phyloP scores from a whole-genome alignment of 35 echinoderm and acorn worm genomes.

The Lytechinus pictus region DNA sequence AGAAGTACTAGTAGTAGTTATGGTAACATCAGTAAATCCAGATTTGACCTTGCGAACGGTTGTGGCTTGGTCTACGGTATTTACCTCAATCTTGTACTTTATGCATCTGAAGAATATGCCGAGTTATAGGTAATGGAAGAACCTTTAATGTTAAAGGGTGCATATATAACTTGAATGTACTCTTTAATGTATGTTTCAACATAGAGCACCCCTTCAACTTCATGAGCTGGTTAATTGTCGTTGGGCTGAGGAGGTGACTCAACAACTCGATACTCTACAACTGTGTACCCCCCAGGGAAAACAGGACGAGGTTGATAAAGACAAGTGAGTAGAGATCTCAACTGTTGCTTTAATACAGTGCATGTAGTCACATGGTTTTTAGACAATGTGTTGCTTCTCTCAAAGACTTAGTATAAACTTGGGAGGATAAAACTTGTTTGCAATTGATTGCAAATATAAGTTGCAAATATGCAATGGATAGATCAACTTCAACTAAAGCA shows the following conservation, averaged over 20 bases:
- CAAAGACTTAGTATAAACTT: too few relatives aligned
- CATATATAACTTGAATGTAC: neutral
- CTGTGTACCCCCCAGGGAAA: slow-evolving; percentile 64
- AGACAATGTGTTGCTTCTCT: neutral
- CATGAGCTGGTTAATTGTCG: slow-evolving; percentile 96
- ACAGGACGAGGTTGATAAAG: slow-evolving; percentile 78
- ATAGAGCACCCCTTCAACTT: slow-evolving; percentile 90
- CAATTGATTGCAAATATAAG: too few relatives aligned
- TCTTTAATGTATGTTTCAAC: neutral
- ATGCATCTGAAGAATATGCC: too few relatives aligned
- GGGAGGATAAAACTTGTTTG: too few relatives aligned
- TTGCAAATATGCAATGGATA: too few relatives aligned
- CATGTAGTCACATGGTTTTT: neutral
- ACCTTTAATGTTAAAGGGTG: too few relatives aligned
- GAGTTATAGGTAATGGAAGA: too few relatives aligned
- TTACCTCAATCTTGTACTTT: neutral
- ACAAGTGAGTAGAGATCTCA: slow-evolving; percentile 76
- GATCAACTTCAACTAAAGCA: too few relatives aligned
- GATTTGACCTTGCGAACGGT: neutral
- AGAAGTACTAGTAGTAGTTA: too few relatives aligned
- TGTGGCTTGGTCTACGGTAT: neutral
- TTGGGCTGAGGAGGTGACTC: slow-evolving; percentile 99
- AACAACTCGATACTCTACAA: slow-evolving; percentile 92
- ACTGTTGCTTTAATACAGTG: neutral
- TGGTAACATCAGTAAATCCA: too few relatives aligned